A percentile compares a stretch with the other conserved stretches of the same genome.
Conservation (phyloP, 2,113 vertebrate genomes). For the Elachura formosa region DNA sequence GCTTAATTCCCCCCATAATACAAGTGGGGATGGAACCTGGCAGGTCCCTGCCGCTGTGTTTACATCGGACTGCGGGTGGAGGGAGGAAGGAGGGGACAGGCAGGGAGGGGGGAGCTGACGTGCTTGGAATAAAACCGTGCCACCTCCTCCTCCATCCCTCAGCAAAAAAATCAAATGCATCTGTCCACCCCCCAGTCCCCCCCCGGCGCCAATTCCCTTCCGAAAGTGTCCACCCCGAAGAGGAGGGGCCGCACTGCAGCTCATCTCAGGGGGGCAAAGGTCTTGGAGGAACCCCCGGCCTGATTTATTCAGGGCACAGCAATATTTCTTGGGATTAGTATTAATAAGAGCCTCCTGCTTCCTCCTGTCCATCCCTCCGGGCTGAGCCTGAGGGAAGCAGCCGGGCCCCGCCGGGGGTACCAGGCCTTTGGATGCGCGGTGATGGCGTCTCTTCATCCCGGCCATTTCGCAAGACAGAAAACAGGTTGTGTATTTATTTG, state of each 20-base stretch:
- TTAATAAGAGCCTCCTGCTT: background rate
- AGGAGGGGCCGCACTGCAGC: background rate
- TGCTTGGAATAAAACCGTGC: conserved; percentile 18
- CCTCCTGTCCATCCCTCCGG: background rate
- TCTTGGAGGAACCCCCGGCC: background rate
- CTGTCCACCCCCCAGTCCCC: background rate
- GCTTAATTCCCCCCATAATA: background rate
- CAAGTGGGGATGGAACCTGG: background rate
- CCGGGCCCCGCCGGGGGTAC: background rate
- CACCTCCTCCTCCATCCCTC: conserved; percentile 29
- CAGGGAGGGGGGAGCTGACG: background rate
- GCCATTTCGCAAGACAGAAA: background rate
- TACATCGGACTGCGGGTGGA: conserved; percentile 43
- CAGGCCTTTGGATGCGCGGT: background rate
- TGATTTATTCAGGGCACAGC: conserved; percentile 21
- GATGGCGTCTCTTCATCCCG: background rate
- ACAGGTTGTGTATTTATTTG: background rate
- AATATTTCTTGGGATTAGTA: conserved; percentile 37
- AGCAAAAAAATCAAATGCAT: background rate
- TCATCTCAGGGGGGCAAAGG: conserved; percentile 44
- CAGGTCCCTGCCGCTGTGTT: conserved; percentile 23
- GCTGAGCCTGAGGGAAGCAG: background rate
- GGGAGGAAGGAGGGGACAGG: conserved; percentile 30
- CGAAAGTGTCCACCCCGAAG: conserved; percentile 9
- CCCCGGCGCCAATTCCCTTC: background rate